Evolutionary conservation across 1,140 invertebrate genomes (phyloP), one percentile per base, ranked within the genome.

Genomic region (Drosophila pseudoobscura): DNA sequence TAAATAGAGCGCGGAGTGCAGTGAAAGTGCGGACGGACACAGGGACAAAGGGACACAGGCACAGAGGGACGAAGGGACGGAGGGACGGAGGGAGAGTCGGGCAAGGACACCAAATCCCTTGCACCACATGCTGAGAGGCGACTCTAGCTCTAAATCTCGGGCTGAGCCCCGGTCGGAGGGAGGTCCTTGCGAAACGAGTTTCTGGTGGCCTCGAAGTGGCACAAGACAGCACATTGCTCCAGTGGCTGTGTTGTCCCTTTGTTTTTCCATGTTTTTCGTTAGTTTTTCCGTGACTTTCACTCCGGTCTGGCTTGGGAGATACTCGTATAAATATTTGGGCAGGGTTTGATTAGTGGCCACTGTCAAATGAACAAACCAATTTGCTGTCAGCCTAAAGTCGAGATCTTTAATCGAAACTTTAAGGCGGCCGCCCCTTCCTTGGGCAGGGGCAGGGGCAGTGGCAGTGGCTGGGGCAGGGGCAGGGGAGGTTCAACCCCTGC

Each of bases 371-470:
- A 47, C 50, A 84, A 64, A 72, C 65, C 82, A 78, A 87, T 88
- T 87, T 71, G 74, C 64, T 71, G 61, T 61, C 74, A 65, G 64
- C 61, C 58, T 62, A 65, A 68, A 82, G 71, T 69, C 66, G 51
- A 69, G 69, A 69, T 69, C 78, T 87, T 85, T 85, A 88, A 88
- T 88, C 83, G 82, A 75, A 82, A 82, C 85, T 82, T 87, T 80
- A 87, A 87, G 77, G 59, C 51, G 54, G 60, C 71, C 63, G 50
- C 20, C 63, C 63, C 63, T 39, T 17, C 31, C 11, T 24, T 17
- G 9, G 11, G 31, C 31, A 11, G 35, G 1, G 9, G 3, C 11
- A 13, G 35, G 2, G 11, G 5, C 35, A 4, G 11, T 2, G 9
- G 11, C 44, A 1, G 7, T 9, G 46, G 61, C 53, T 8, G 0